These are phyloP conservation scores for Gambusia holbrooki DNA, from an alignment of 2,113 vertebrate genomes.

Conservation along the genomic window DNA sequence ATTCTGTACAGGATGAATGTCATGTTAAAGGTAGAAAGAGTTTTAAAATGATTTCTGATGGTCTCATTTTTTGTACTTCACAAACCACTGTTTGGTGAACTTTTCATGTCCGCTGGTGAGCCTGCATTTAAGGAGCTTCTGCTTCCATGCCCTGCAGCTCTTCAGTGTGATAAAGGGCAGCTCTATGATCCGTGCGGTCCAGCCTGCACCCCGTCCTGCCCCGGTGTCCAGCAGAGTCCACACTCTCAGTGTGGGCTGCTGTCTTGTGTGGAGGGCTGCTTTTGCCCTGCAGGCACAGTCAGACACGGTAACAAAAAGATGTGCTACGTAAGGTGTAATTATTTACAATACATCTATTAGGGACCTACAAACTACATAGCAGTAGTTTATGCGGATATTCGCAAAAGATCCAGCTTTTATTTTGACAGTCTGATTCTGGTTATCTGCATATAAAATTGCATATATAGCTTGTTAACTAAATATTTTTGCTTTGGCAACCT, in stretches of 20 bases:
- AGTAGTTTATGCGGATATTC: too few relatives aligned
- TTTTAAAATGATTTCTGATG: not conserved
- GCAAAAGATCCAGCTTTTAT: too few relatives aligned
- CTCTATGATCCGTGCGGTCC: constrained; percentile 88
- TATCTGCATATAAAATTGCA: too few relatives aligned
- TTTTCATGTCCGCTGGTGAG: not conserved
- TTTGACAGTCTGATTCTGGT: too few relatives aligned
- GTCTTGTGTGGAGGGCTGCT: constrained; percentile 90
- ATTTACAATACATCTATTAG: not conserved
- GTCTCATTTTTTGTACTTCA: not conserved
- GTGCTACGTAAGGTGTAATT: not conserved
- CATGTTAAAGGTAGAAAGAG: not conserved
- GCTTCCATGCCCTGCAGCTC: constrained; percentile 71
- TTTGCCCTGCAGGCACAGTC: constrained; percentile 84
- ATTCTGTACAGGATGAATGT: too few relatives aligned
- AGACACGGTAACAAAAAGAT: constrained; percentile 74
- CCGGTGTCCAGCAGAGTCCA: constrained; percentile 48
- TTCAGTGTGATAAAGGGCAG: constrained; percentile 89
- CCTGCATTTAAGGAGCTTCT: not conserved
- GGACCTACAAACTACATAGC: not conserved
- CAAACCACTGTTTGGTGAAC: not conserved
- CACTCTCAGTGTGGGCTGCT: constrained; percentile 76
- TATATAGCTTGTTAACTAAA: too few relatives aligned
- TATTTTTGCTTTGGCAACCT: too few relatives aligned
- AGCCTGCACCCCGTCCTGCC: constrained; percentile 81